These are phyloP conservation scores for Vespertilio murinus DNA, from an alignment of 2,797 vertebrate genomes.

Conservation along the genomic window DNA sequence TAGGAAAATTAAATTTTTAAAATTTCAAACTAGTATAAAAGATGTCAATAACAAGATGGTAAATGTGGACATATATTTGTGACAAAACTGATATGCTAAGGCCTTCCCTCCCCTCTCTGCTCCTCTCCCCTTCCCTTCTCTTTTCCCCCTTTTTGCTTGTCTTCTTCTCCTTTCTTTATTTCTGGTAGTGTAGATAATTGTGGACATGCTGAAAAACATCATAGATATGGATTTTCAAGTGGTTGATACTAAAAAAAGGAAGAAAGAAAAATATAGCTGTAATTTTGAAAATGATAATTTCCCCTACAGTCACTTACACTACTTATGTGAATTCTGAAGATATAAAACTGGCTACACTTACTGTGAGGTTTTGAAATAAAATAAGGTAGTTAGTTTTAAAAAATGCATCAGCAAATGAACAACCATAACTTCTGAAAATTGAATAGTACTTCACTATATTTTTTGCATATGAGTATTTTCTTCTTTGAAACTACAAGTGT, in stretches of 20 bases:
- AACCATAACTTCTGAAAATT: constrained; percentile 42
- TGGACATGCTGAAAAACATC: not conserved
- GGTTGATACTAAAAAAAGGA: not conserved
- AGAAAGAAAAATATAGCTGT: not conserved
- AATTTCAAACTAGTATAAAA: not conserved
- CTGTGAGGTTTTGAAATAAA: constrained; percentile 53
- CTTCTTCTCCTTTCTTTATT: too few species aligned
- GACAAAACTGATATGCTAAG: not conserved
- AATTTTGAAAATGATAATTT: constrained; percentile 13
- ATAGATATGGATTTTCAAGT: constrained; percentile 11
- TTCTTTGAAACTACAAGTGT: constrained; percentile 45
- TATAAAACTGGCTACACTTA: constrained; percentile 48
- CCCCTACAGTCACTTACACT: constrained; percentile 15
- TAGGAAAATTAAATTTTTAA: not conserved
- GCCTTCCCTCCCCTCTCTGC: not conserved
- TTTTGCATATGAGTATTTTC: constrained; percentile 56
- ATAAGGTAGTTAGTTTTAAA: not conserved
- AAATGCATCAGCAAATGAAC: constrained; percentile 42
- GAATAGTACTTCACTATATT: constrained; percentile 24
- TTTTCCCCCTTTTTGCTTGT: too few species aligned
- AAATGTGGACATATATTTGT: not conserved
- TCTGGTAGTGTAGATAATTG: too few species aligned
- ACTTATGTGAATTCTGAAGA: constrained; percentile 37
- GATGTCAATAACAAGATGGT: not conserved
- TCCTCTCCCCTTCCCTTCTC: too few species aligned